phyloP scores from a whole-genome alignment of 1,140 invertebrate species.

The Bicyclus anynana region DNA sequence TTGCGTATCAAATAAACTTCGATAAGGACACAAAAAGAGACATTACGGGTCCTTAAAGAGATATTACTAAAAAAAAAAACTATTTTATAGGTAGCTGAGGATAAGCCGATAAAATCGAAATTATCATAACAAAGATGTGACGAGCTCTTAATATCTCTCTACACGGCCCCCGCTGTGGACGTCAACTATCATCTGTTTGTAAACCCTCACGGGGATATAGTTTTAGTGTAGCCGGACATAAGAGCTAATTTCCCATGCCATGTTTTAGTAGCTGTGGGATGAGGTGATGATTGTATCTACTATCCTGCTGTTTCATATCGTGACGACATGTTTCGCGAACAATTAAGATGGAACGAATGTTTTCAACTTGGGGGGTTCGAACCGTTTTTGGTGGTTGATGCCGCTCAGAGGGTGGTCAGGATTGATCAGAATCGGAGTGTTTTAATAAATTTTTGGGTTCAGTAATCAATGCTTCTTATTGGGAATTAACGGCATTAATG shows the following conservation, averaged over 20 bases:
- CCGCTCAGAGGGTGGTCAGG: slow-evolving; percentile 2
- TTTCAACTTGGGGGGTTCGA: slow-evolving; percentile 27
- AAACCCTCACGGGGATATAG: background rate
- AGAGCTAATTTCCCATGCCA: background rate
- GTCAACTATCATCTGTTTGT: background rate
- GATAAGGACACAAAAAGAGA: background rate
- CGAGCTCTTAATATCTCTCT: slow-evolving; percentile 33
- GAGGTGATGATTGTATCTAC: slow-evolving; percentile 9
- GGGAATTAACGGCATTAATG: background rate
- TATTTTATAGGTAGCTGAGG: slow-evolving; percentile 20
- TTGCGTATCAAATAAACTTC: background rate
- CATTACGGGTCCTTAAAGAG: slow-evolving; percentile 1
- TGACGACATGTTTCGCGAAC: slow-evolving; percentile 30
- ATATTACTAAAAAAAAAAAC: slow-evolving; percentile 9
- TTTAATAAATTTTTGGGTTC: background rate
- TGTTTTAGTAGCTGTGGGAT: background rate
- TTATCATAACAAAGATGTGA: slow-evolving; percentile 50
- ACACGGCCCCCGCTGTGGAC: slow-evolving; percentile 31
- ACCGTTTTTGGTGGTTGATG: slow-evolving; percentile 26
- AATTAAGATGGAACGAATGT: slow-evolving; percentile 28
- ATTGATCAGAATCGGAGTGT: slow-evolving; percentile 2
- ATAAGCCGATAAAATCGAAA: slow-evolving; percentile 26
- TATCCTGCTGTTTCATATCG: slow-evolving; percentile 14
- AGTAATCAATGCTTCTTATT: background rate
- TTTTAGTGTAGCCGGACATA: background rate